Conservation (phyloP, 2,888 invertebrate species). For the Julus scanicus region DNA sequence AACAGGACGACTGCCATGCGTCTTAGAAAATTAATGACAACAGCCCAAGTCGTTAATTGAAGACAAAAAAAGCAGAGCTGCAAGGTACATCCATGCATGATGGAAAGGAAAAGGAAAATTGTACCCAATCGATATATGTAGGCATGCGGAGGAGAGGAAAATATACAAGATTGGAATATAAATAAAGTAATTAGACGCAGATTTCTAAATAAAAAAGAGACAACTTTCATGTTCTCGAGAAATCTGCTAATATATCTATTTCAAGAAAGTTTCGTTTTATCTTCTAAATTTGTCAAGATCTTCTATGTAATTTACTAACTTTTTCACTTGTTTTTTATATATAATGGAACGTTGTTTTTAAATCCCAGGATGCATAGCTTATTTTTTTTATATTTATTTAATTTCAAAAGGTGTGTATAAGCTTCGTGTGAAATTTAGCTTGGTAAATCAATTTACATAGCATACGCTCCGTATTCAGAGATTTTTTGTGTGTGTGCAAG, state of each 20-base stretch:
- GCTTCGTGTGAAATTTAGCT: neutral
- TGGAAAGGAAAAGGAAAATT: constrained; percentile 43
- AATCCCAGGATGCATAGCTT: neutral
- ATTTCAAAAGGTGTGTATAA: neutral
- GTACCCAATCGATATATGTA: neutral
- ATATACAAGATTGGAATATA: neutral
- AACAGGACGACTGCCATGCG: constrained; percentile 46
- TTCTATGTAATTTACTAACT: no score
- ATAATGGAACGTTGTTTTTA: neutral
- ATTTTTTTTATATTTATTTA: neutral
- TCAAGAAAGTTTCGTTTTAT: neutral
- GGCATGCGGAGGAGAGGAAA: neutral
- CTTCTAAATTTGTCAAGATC: neutral
- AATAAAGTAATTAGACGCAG: constrained; percentile 28
- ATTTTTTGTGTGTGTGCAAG: no score
- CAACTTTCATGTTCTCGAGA: neutral
- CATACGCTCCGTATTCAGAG: no score
- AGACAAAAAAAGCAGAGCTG: constrained; percentile 10
- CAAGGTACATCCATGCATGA: constrained; percentile 37
- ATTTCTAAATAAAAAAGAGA: neutral
- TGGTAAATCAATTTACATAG: neutral
- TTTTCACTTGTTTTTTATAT: no score
- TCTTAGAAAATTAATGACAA: constrained; percentile 50
- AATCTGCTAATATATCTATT: neutral
- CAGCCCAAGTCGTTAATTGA: constrained; percentile 49